Evolutionary conservation across 2,113 vertebrate species (phyloP).

Genomic region (Sialia sialis): DNA sequence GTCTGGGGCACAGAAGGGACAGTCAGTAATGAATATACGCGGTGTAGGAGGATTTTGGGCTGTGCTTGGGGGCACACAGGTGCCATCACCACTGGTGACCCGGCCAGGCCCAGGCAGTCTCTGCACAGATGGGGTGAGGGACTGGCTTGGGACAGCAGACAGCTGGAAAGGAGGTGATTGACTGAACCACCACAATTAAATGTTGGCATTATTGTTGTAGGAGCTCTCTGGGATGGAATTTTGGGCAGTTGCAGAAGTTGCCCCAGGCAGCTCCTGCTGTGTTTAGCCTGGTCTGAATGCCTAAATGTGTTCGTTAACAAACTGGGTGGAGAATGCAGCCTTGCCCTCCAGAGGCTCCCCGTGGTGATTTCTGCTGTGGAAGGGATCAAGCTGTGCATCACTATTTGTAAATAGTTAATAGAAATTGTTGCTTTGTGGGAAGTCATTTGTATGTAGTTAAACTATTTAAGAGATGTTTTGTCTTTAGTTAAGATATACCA

Average conservation of each 20-base stretch:
- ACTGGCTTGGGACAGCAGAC: neutral
- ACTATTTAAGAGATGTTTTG: neutral
- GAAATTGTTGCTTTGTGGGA: neutral
- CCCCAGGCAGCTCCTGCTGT: neutral
- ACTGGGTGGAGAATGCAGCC: neutral
- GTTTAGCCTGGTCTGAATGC: neutral
- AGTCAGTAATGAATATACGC: neutral
- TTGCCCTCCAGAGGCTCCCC: neutral
- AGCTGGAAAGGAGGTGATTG: neutral
- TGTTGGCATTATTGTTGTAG: neutral
- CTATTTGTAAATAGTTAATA: neutral
- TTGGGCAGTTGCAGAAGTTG: neutral
- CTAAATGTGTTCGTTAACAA: neutral
- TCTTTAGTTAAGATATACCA: neutral
- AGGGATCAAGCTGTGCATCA: neutral
- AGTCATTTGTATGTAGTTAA: neutral
- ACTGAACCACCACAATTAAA: neutral
- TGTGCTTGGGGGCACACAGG: neutral
- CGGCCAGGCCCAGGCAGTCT: neutral
- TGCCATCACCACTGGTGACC: neutral
- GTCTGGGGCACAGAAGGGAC: neutral
- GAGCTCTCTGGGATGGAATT: neutral
- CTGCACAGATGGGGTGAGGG: neutral
- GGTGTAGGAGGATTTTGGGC: neutral
- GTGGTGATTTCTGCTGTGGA: neutral